Conservation (phyloP, 2,888 invertebrate genomes). For the Stomorhina lunata region DNA sequence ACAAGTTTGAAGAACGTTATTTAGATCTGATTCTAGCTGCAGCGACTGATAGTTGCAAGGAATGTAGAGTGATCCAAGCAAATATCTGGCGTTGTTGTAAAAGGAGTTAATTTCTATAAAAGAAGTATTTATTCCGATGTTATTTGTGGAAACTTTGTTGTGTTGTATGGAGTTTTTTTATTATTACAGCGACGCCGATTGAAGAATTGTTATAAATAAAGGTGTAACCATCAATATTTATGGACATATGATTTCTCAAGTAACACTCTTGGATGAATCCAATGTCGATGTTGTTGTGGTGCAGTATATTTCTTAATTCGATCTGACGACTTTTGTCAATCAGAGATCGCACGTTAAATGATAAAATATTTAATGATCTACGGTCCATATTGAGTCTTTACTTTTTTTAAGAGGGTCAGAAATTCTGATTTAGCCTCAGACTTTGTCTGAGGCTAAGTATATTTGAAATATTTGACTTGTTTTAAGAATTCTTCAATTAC, state of each 20-base stretch:
- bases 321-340: neutral
- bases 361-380: neutral
- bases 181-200: neutral
- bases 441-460: neutral
- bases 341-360: slow-evolving; percentile 6
- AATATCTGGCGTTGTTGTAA: neutral
- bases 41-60: no score
- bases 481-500: no score
- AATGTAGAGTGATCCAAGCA: neutral
- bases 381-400: slow-evolving; percentile 7
- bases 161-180: neutral
- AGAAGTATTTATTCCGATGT: neutral
- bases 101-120: neutral
- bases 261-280: slow-evolving; percentile 11
- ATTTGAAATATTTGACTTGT: no score
- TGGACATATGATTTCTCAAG: neutral
- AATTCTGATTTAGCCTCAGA: neutral
- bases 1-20: no score
- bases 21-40: no score
- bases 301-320: neutral
- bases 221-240: neutral
- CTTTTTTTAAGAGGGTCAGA: neutral
- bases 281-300: no score
- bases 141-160: neutral
- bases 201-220: neutral